Evolutionary conservation across 2,888 invertebrate genomes (phyloP), one percentile per base, ranked within the genome.

Genomic region (Liposcelis brunnea): DNA sequence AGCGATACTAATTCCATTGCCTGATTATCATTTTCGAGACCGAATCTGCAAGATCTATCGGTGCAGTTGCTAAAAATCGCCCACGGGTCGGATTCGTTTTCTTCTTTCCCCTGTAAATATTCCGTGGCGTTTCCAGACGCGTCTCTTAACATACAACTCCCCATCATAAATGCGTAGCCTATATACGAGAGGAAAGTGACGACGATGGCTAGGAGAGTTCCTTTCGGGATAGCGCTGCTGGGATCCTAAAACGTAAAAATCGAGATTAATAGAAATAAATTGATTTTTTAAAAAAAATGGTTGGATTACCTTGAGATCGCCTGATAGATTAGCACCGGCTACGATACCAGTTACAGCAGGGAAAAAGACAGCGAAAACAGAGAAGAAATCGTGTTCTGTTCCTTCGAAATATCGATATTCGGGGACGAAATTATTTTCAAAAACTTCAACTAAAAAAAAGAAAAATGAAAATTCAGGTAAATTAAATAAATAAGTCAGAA

Each of bases 291-390:
- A n/a, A n/a, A n/a, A n/a, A n/a, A 11, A 8, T 12, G 10, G 10
- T 37, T 10, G 8, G 10, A 11, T 12, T 37, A 90, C 93, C 73
- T 85, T 87, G 46, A 97, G 71, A 68, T 97, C 95, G 7, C 95
- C 97, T 16, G 93, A 94, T 53, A 98, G 94, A 60, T 98, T 98
- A 31, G 97, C 97, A 5, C 94, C 94, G 15, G 94, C 94, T 58
- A 94, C 69, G 59, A 94, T 94, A 14, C 97, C 98, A 7, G 97
- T 97, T 3, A 94, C 95, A 0, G 97, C 95, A 5, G 97, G 97
- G 62, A 98, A 98, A 69, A 94, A 98, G 54, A 98, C 86, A 2
- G 94, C 78, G 64, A 97, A 93, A 1, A 95, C 91, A 3, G 87
- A 85, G 66, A 95, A 94, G 68, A 95, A 95, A 55, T 78, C 75